Evolutionary conservation across 2,113 vertebrate species (phyloP), one percentile per base, ranked within the genome.

Genomic region (Smithornis capensis): DNA sequence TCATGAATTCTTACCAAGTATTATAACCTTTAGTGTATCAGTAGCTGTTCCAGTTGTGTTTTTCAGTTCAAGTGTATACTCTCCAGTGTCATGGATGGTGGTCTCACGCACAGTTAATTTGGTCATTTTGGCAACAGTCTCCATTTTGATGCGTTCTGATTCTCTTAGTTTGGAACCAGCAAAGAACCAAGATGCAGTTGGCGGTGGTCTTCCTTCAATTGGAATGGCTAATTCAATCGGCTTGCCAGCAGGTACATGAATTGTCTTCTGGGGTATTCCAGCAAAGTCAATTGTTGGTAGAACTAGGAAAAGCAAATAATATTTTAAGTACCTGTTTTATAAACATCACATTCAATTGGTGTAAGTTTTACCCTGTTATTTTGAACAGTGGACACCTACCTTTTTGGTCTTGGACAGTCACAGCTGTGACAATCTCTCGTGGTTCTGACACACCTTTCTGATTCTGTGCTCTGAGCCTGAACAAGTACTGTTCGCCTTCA

Each of bases 401-500:
- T 99, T 98, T 99, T 95, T 98, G 98, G 94, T 99, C 99, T 96
- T 99, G 98, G 63, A 99, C 98, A 31, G 98, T 99, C 67, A 99
- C 97, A 17, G 99, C 98, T 67, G 99, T 98, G 84, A 99, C 97
- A 44, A 98, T 98, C 96, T 99, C 99, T 96, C 99, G 98, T 91
- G 99, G 97, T 89, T 99, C 99, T 14, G 99, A 98, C 73, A 98
- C 57, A 11, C 99, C 99, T 97, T 99, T 98, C 97, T 99, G 99
- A 97, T 99, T 99, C 96, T 99, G 96, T 37, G 99, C 99, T 96
- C 98, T 98, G 79, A 99, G 98, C 95, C 99, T 98, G 97, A 99
- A 99, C 92, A 99, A 96, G 92, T 99, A 99, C 90, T 99, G 98
- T 97, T 99, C 99, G 5, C 98, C 98, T 97, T 99, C 99, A 92